Evolutionary conservation across 1,140 invertebrate species (phyloP).

Genomic region (Chelonus insularis): DNA sequence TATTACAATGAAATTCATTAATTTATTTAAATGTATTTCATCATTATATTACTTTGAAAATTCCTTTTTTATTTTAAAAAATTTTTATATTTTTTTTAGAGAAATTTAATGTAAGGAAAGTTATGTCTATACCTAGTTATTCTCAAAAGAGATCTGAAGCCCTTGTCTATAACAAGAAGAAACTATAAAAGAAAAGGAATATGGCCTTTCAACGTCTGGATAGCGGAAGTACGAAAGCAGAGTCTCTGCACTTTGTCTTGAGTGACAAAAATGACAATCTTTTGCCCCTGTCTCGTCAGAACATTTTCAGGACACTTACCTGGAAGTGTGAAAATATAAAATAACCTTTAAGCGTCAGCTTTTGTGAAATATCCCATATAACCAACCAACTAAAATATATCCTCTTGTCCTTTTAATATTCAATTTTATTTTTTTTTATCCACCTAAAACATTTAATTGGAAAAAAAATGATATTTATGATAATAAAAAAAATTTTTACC

Average conservation of each 20-base stretch:
- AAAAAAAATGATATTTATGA: no score
- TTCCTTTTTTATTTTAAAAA: no score
- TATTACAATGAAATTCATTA: background rate
- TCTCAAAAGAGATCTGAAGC: background rate
- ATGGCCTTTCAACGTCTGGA: conserved; percentile 18
- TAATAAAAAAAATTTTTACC: no score
- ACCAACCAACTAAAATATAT: no score
- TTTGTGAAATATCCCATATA: background rate
- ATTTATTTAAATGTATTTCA: background rate
- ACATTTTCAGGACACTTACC: conserved; percentile 18
- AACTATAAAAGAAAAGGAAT: conserved; percentile 13
- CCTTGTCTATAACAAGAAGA: background rate
- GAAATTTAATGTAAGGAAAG: no score
- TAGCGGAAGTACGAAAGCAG: conserved; percentile 3
- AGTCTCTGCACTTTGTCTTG: conserved; percentile 21
- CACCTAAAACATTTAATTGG: no score
- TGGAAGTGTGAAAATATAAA: conserved; percentile 17
- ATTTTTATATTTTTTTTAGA: no score
- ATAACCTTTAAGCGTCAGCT: background rate
- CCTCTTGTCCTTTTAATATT: no score
- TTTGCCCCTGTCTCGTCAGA: conserved; percentile 14
- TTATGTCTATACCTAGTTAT: no score
- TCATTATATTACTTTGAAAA: no score
- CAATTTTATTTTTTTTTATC: no score
- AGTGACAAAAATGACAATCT: conserved; percentile 11